Conservation (phyloP, 2,113 vertebrate genomes). For the Triplophysa siluroides region DNA sequence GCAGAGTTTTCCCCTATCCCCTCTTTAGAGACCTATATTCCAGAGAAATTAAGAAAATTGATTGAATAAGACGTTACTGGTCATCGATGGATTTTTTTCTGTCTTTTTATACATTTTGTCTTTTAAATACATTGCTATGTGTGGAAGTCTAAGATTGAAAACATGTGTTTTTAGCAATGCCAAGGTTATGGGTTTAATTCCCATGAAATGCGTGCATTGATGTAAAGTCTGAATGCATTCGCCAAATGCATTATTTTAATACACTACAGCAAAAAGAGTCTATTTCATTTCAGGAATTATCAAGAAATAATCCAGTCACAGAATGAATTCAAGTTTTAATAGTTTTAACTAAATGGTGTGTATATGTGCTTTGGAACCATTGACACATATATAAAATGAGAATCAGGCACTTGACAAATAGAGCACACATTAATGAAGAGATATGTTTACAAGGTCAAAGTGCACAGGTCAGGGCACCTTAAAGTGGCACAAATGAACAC, state of each 20-base stretch:
- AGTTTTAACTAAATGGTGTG: background rate
- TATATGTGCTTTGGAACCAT: background rate
- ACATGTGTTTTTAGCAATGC: too few relatives aligned
- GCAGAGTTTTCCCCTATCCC: background rate
- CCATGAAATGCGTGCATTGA: too few relatives aligned
- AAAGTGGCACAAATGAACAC: constrained; percentile 6
- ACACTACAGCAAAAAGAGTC: background rate
- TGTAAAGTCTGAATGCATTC: too few relatives aligned
- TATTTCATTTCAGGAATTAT: constrained; percentile 2
- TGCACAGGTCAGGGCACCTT: constrained; percentile 34
- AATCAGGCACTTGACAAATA: constrained; percentile 6
- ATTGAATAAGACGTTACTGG: constrained; percentile 21
- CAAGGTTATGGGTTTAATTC: too few relatives aligned
- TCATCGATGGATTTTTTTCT: constrained; percentile 37
- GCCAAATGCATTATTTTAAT: background rate
- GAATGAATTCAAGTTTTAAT: background rate
- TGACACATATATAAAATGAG: background rate
- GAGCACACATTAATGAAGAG: background rate
- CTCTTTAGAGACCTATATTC: constrained; percentile 35
- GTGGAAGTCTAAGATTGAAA: background rate
- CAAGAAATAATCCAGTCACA: constrained; percentile 16
- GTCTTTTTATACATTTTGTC: constrained; percentile 2
- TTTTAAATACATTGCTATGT: background rate
- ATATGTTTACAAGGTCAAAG: constrained; percentile 16
- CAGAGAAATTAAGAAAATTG: constrained; percentile 6